Evolutionary conservation across 2,888 invertebrate genomes (phyloP).

Genomic region (Escarpia spicata): DNA sequence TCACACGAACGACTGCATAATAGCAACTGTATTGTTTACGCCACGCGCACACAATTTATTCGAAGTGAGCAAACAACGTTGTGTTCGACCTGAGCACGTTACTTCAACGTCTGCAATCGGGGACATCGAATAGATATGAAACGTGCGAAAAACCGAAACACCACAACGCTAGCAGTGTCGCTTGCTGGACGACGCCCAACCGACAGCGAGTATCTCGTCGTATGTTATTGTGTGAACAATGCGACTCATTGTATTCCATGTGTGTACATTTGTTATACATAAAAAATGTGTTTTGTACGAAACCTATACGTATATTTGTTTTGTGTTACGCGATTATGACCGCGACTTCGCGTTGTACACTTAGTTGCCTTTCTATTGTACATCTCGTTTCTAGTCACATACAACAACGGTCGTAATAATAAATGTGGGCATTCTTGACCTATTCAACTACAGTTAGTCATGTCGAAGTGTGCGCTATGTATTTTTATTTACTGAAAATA

Average conservation of each 20-base stretch:
- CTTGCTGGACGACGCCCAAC: background rate
- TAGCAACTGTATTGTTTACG: background rate
- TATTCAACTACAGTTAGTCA: background rate
- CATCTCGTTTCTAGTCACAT: background rate
- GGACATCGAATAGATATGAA: background rate
- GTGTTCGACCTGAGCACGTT: background rate
- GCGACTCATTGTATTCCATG: background rate
- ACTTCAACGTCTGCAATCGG: background rate
- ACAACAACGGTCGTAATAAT: background rate
- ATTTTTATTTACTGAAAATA: background rate
- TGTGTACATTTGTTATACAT: constrained; percentile 16
- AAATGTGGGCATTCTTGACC: background rate
- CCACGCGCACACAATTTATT: background rate
- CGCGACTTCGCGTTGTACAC: background rate
- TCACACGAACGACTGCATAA: background rate
- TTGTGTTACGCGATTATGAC: background rate
- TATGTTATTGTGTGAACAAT: background rate
- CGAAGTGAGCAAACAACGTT: background rate
- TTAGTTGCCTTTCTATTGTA: background rate
- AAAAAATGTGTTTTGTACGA: background rate
- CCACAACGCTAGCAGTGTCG: background rate
- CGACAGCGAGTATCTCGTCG: background rate
- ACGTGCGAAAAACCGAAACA: background rate
- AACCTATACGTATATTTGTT: background rate
- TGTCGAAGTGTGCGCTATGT: background rate